Evolutionary conservation across 1,140 invertebrate genomes (phyloP).

Genomic region (Macrobrachium rosenbergii): DNA sequence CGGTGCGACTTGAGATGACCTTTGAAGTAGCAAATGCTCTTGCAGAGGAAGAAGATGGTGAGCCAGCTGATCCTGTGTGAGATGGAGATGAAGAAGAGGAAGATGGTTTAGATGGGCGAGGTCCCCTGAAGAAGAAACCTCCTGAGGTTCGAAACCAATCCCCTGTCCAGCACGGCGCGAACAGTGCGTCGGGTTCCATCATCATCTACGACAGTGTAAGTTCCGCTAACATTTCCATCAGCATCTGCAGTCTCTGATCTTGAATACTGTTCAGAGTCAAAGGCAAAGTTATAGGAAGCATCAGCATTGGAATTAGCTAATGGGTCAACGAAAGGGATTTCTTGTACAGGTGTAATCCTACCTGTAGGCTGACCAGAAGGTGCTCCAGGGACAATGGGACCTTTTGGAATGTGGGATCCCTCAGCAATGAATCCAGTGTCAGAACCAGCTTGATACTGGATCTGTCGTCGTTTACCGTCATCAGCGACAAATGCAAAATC

Average conservation of each 20-base stretch:
- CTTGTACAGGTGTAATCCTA: constrained; percentile 3
- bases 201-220: constrained; percentile 62
- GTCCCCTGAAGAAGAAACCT: no score
- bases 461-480: no score
- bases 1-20: background rate
- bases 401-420: constrained; percentile 63
- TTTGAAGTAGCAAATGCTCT: constrained; percentile 7
- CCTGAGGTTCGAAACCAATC: constrained; percentile 50
- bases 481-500: no score
- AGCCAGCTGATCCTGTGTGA: no score
- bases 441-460: no score
- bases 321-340: no score
- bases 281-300: no score
- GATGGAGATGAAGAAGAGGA: no score
- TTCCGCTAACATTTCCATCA: no score
- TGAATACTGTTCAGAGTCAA: no score
- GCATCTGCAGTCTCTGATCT: no score
- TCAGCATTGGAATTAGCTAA: no score
- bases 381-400: constrained; percentile 60
- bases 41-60: constrained; percentile 42
- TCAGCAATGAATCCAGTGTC: constrained; percentile 62
- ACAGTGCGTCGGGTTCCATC: constrained; percentile 51
- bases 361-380: constrained; percentile 63
- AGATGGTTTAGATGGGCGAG: background rate
- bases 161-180: constrained; percentile 57